Evolutionary conservation across 2,113 vertebrate species (phyloP), one percentile per base, ranked within the genome.

Genomic region (Cettia cetti): DNA sequence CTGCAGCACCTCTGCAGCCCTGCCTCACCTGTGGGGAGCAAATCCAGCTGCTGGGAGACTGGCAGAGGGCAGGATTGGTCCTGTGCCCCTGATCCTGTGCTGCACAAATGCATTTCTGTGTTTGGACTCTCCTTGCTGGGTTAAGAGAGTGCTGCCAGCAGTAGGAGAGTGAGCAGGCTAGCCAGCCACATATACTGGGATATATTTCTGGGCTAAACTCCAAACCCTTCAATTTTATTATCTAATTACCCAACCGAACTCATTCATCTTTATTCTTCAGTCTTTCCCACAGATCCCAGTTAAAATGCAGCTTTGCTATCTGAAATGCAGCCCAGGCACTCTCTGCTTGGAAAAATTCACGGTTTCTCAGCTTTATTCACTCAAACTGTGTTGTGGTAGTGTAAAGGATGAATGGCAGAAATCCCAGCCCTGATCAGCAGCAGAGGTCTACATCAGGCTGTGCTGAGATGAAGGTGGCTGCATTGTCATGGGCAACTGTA

Each of bases 151-250:
- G 49, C 72, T 92, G 87, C 70, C 45, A 53, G 76, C 42, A 68
- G 72, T 6, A 53, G 65, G 64, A 83, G 77, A 78, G 44, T 60
- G 40, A 93, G 86, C 61, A 54, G 72, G 15, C 64, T 76, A 37
- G 60, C 54, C 92, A 95, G 82, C 28, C 53, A n/a, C 56, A 83
- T 70, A 50, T 28, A 66, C 86, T 82, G 64, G 44, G 26, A 94
- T 95, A 39, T 86, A 71, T 81, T 93, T 72, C 86, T 86, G 77
- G 92, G 89, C 80, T 89, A 42, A 92, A 78, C 49, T 94, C 86
- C 96, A 96, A 70, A 96, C 39, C 69, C 65, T 89, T 86, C 69
- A 54, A 20, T 96, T 96, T 97, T 96, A 95, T 92, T 91, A 89
- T 94, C 76, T 94, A 92, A 92, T 94, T 95, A 88, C 69, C 60